phyloP scores from a whole-genome alignment of 2,797 vertebrate genomes.

The Cossypha caffra region DNA sequence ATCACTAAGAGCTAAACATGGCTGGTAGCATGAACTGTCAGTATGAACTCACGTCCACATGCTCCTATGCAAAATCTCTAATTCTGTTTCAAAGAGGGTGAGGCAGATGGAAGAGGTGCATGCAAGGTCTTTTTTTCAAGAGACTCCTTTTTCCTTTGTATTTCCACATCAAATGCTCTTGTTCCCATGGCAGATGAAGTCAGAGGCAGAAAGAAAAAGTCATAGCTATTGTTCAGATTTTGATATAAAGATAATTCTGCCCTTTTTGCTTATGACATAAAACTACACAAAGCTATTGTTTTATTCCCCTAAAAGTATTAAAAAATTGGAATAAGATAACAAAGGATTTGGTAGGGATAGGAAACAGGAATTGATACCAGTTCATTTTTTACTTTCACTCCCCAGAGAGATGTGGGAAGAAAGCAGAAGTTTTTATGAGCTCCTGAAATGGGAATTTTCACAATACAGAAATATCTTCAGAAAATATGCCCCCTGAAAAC shows the following conservation, averaged over 20 bases:
- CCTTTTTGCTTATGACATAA: background rate
- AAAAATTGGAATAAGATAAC: rapidly evolving
- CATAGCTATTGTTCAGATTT: background rate
- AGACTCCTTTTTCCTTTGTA: background rate
- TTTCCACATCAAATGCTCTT: background rate
- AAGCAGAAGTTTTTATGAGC: background rate
- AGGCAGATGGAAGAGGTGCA: background rate
- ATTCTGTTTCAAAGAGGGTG: background rate
- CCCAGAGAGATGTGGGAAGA: background rate
- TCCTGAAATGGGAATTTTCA: background rate
- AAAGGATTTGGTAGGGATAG: background rate
- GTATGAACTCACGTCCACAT: background rate
- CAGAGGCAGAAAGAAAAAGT: background rate
- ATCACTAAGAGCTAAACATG: background rate
- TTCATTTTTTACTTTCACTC: background rate
- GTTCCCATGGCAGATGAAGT: rapidly evolving
- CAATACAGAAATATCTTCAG: background rate
- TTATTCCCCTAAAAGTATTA: background rate
- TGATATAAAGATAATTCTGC: background rate
- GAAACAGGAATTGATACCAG: background rate
- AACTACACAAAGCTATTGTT: background rate
- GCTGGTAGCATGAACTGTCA: rapidly evolving
- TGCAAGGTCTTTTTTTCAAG: background rate
- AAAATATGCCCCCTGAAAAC: background rate
- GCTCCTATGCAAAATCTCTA: background rate